Percentiles rank a stretch among this genome's conserved stretches.
Conservation (phyloP, 2,888 invertebrate species). For the Drosophila paranaensis region DNA sequence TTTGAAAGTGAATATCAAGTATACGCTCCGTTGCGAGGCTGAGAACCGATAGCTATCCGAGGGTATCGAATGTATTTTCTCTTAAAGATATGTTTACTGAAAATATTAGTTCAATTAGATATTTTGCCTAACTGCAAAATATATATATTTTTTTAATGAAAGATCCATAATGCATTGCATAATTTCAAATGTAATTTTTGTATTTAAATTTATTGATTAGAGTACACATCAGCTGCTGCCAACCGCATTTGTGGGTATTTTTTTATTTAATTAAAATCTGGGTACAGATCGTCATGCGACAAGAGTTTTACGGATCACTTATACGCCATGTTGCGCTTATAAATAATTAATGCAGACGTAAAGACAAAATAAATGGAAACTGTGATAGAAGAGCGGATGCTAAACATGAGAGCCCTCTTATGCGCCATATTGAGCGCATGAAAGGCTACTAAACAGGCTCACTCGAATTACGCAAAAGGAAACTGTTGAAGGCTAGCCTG, state of each 20-base stretch:
- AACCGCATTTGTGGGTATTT: not conserved
- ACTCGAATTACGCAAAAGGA: conserved; percentile 54
- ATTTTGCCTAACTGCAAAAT: no score
- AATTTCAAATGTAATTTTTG: not conserved
- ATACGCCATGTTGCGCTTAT: conserved; percentile 68
- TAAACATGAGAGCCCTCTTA: conserved; percentile 33
- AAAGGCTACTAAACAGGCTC: conserved; percentile 64
- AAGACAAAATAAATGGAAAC: conserved; percentile 61
- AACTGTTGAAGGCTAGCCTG: conserved; percentile 2
- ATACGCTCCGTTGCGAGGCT: not conserved
- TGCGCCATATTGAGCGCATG: conserved; percentile 71
- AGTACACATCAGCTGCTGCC: not conserved
- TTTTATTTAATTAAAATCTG: conserved; percentile 58
- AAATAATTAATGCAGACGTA: conserved; percentile 74
- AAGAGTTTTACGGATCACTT: conserved; percentile 59
- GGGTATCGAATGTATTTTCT: no score
- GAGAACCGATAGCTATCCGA: no score
- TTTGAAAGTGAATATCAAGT: not conserved
- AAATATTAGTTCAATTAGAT: no score
- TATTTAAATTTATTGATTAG: conserved; percentile 1
- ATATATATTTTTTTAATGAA: not conserved
- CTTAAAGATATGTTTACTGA: no score
- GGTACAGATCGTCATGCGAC: conserved; percentile 31
- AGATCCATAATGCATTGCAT: not conserved
- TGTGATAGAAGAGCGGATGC: conserved; percentile 22